phyloP scores from a whole-genome alignment of 2,888 invertebrate genomes.

The Morpho achilles region DNA sequence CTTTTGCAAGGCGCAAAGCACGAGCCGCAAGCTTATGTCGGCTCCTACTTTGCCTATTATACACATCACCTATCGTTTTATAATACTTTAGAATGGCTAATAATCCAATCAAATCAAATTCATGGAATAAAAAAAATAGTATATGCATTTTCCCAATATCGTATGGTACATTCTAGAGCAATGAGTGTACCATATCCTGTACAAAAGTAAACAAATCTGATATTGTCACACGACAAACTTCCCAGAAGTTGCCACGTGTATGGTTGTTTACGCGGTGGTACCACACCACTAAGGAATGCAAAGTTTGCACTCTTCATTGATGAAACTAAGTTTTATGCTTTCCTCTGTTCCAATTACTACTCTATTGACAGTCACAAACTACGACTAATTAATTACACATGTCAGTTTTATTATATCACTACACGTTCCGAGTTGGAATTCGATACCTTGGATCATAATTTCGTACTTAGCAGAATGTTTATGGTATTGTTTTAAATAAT shows the following conservation, averaged over 20 bases:
- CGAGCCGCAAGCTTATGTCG: no score
- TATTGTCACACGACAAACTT: conserved; percentile 20
- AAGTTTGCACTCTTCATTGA: conserved; percentile 56
- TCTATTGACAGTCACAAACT: conserved; percentile 37
- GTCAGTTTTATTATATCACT: conserved; percentile 29
- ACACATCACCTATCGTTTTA: no score
- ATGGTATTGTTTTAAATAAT: no score
- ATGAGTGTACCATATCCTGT: conserved; percentile 50
- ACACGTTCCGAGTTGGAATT: no score
- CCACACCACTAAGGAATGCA: conserved; percentile 20
- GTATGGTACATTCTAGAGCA: conserved; percentile 13
- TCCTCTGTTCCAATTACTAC: conserved; percentile 40
- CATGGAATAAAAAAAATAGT: no score
- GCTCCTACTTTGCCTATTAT: no score
- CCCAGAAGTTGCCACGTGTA: conserved; percentile 21
- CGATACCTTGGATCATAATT: no score
- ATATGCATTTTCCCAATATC: conserved; percentile 8
- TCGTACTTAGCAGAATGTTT: no score
- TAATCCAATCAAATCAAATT: no score
- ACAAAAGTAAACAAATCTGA: conserved; percentile 28
- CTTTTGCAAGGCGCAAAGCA: no score
- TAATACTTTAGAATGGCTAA: no score
- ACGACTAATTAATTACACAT: conserved; percentile 28
- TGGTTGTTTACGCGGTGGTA: conserved; percentile 14
- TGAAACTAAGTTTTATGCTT: conserved; percentile 39